Base-by-base conservation (phyloP, 2,113 vertebrate genomes). In the Epinephelus lanceolatus region DNA sequence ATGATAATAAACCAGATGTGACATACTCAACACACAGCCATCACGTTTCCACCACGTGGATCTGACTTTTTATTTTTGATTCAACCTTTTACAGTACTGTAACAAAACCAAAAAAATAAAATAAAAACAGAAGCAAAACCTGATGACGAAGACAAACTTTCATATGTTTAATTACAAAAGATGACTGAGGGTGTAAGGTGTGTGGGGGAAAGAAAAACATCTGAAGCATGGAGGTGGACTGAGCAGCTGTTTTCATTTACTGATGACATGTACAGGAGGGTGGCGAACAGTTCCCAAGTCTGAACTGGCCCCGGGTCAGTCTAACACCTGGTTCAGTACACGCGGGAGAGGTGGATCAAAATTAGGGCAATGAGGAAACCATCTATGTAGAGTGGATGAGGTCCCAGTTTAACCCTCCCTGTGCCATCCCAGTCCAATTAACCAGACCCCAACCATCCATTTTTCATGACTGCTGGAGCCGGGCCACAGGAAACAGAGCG, bases 81-180 rank as follows among this genome's bases (percentile, higher is more conserved):
- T 88, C 65, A 93, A 94, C 83, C 88, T 93, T 94, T 78, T 87
- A 93, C 90, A 94, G 83, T 89, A 91, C 85, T 91, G 88, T 94
- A 95, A 94, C 91, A 95, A 95, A 93, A 81, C 69, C 78, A 80
- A 84, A 88, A 78, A 69, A 65, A 66, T 79, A 80, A 71, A 49
- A 68, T 49, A 74, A 40, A 84, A 79, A 60, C 79, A 72, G 40
- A 81, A 62, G 77, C 82, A 80, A 85, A 87, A 83, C 5, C 19
- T 80, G 83, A 83, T 66, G 70, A 75, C 63, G 82, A 92, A 89
- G 51, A 92, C 86, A 88, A 72, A 91, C 30, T 89, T 85, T 86
- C 75, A 83, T 89, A 94, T 82, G 81, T 37, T 89, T 91, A 88
- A 88, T 93, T 93, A 94, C 90, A 95, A 94, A 92, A 85, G 55